Evolutionary conservation across 2,888 invertebrate genomes (phyloP).

Genomic region (Cosmorhoe ocellata): DNA sequence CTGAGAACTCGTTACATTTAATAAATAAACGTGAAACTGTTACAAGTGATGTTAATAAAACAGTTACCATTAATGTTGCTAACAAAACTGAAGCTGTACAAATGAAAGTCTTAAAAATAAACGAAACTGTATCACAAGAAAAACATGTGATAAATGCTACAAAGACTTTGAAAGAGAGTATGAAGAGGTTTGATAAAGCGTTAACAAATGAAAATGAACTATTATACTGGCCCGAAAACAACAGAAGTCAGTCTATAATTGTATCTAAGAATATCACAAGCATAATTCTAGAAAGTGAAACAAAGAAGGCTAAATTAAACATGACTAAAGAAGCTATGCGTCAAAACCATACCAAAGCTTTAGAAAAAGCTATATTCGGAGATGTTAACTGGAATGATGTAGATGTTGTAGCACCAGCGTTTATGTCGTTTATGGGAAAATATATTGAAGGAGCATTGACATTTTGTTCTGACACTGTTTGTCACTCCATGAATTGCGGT

Average conservation of each 20-base stretch:
- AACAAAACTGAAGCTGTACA: constrained; percentile 8
- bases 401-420: constrained; percentile 64
- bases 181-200: constrained; percentile 50
- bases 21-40: constrained; percentile 53
- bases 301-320: constrained; percentile 61
- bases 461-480: constrained; percentile 65
- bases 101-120: constrained; percentile 11
- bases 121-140: constrained; percentile 4
- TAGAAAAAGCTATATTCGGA: constrained; percentile 70
- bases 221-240: constrained; percentile 63
- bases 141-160: constrained; percentile 6
- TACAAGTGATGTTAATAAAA: constrained; percentile 3
- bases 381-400: constrained; percentile 71
- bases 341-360: constrained; percentile 53
- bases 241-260: constrained; percentile 13
- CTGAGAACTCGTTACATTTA: constrained; percentile 34
- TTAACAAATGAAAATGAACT: constrained; percentile 52
- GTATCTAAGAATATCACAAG: constrained; percentile 58
- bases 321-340: constrained; percentile 57
- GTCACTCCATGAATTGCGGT: constrained; percentile 72
- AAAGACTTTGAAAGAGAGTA: constrained; percentile 33
- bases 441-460: constrained; percentile 69
- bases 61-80: not conserved
- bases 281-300: constrained; percentile 62
- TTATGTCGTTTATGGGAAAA: constrained; percentile 73